Conservation (phyloP, 2,113 vertebrate species). For the Coregonus clupeaformis region DNA sequence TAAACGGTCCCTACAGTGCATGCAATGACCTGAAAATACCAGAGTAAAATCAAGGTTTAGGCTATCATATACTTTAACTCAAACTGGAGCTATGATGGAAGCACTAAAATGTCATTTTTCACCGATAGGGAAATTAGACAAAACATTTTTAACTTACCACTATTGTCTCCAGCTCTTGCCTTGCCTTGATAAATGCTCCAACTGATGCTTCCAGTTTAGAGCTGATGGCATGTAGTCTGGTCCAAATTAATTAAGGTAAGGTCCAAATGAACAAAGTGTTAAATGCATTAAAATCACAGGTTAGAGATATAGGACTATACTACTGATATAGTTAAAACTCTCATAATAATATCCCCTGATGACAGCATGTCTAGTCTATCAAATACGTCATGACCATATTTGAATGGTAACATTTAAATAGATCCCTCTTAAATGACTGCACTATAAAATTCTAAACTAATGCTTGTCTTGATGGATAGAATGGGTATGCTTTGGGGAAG, state of each 20-base stretch:
- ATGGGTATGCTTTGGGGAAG: slow-evolving; percentile 72
- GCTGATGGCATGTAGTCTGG: slow-evolving; percentile 72
- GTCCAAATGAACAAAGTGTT: slow-evolving; percentile 14
- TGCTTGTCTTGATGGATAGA: slow-evolving; percentile 74
- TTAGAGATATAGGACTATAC: not conserved
- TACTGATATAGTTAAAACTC: not conserved
- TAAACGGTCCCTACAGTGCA: not conserved
- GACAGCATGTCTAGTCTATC: not conserved
- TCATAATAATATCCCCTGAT: not conserved
- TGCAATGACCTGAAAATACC: not conserved
- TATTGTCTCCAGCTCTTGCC: slow-evolving; percentile 72
- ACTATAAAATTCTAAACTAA: slow-evolving; percentile 75
- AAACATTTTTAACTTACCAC: slow-evolving; percentile 60
- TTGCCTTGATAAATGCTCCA: slow-evolving; percentile 69
- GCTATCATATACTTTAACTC: not conserved
- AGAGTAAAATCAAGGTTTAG: not conserved
- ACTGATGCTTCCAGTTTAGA: slow-evolving; percentile 72
- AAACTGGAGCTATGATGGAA: not conserved
- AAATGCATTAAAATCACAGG: not conserved
- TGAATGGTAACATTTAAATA: slow-evolving; percentile 38
- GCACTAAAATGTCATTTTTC: not conserved
- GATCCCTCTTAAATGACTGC: slow-evolving; percentile 54
- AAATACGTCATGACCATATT: not conserved
- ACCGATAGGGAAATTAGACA: slow-evolving; percentile 28
- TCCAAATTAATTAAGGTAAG: slow-evolving; percentile 19